Evolutionary conservation across 2,888 invertebrate genomes (phyloP).

Genomic region (Andrena hattorfiana): DNA sequence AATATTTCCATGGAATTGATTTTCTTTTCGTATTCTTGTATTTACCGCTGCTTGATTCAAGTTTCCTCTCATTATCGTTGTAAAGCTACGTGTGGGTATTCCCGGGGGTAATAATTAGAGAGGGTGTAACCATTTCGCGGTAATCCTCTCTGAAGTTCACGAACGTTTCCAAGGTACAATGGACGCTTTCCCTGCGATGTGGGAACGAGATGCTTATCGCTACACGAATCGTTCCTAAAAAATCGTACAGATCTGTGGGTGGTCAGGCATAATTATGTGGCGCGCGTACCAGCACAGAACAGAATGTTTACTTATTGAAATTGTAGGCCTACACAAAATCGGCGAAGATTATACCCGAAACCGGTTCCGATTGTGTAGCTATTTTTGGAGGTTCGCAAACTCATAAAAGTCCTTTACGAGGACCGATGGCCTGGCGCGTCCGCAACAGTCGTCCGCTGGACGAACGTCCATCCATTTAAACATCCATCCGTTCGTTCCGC

Average conservation of each 20-base stretch:
- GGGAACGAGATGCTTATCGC: neutral
- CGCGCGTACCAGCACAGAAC: constrained; percentile 19
- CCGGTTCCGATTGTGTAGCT: constrained; percentile 74
- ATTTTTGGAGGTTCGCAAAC: constrained; percentile 74
- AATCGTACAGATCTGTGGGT: neutral
- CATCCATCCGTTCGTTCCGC: constrained; percentile 6
- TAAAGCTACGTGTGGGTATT: neutral
- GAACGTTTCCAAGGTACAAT: neutral
- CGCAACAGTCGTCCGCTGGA: constrained; percentile 6
- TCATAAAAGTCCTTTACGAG: constrained; percentile 71
- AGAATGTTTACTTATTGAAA: constrained; percentile 58
- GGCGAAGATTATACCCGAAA: constrained; percentile 64
- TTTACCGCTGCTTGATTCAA: neutral
- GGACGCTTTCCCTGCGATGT: neutral
- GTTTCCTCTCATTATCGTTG: constrained; percentile 4
- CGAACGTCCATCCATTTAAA: constrained; percentile 23
- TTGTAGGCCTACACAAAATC: constrained; percentile 67
- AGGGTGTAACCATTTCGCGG: neutral
- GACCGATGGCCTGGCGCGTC: constrained; percentile 56
- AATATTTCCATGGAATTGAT: too few species aligned
- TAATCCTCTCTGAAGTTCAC: neutral
- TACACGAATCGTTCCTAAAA: too few species aligned
- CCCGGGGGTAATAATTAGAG: neutral
- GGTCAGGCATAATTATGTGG: constrained; percentile 45
- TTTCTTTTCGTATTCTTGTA: too few species aligned